These are phyloP conservation scores for Antedon bifida DNA, from an alignment of 35 echinoderm and acorn worm species.

Conservation along the genomic window DNA sequence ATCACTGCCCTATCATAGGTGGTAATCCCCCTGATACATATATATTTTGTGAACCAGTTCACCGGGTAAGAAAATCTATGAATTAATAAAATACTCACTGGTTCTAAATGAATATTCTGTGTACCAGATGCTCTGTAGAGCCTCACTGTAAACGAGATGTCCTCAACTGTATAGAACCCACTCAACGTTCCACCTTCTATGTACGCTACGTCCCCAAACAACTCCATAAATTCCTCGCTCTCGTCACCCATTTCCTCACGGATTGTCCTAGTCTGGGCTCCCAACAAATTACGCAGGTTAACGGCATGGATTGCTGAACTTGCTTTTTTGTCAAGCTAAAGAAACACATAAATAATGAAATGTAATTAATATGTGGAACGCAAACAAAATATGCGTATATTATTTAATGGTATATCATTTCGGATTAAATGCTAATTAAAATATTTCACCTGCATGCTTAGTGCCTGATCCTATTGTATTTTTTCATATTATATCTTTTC, in stretches of 20 bases:
- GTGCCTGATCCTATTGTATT: too few relatives aligned
- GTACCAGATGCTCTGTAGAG: constrained; percentile 77
- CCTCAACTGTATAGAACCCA: constrained; percentile 83
- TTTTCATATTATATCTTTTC: too few relatives aligned
- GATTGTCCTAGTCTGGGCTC: constrained; percentile 49
- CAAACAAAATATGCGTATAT: not conserved
- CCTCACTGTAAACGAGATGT: constrained; percentile 31
- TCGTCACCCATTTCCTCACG: constrained; percentile 85
- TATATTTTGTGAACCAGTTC: too few relatives aligned
- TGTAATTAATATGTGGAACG: not conserved
- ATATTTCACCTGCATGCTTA: too few relatives aligned
- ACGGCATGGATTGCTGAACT: constrained; percentile 92
- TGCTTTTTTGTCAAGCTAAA: constrained; percentile 91
- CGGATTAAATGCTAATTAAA: too few relatives aligned
- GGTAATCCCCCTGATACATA: too few relatives aligned
- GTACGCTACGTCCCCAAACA: constrained; percentile 70
- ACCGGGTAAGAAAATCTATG: too few relatives aligned
- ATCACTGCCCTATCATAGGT: too few relatives aligned
- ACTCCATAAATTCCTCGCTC: constrained; percentile 71
- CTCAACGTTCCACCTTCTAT: constrained; percentile 90
- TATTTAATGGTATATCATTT: too few relatives aligned
- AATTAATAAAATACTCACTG: constrained; percentile 39
- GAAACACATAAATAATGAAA: not conserved
- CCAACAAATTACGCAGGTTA: constrained; percentile 77
- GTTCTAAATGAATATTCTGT: constrained; percentile 75